A percentile compares a stretch with the other conserved stretches of the same genome.
These are phyloP conservation scores for Torymus auratus DNA, from an alignment of 2,888 invertebrate genomes.

Conservation along the genomic window DNA sequence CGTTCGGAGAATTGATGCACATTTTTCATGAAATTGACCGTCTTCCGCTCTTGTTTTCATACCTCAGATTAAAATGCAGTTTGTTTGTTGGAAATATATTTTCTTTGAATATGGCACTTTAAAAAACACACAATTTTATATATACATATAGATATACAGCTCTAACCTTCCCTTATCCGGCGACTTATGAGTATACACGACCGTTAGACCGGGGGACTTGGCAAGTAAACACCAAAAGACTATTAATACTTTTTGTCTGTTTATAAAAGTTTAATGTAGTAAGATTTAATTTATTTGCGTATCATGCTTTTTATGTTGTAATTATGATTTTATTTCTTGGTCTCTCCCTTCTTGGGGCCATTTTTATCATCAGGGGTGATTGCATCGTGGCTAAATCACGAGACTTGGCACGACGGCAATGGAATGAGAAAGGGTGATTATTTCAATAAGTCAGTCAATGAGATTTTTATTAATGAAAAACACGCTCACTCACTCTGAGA, in stretches of 20 bases:
- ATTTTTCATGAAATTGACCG: constrained; percentile 66
- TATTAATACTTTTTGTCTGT: constrained; percentile 33
- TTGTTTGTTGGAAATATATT: constrained; percentile 55
- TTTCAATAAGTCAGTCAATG: constrained; percentile 29
- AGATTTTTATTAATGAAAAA: constrained; percentile 21
- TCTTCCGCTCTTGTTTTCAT: constrained; percentile 47
- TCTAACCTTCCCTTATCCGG: constrained; percentile 36
- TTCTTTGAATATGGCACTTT: constrained; percentile 56
- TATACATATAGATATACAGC: constrained; percentile 34
- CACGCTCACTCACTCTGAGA: constrained; percentile 16
- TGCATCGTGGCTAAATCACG: constrained; percentile 51
- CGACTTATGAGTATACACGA: constrained; percentile 20
- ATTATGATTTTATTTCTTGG: constrained; percentile 51
- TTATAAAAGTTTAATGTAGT: constrained; percentile 32
- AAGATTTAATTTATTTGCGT: background rate
- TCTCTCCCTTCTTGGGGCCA: constrained; percentile 17
- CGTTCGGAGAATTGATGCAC: constrained; percentile 65
- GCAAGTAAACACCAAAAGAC: constrained; percentile 39
- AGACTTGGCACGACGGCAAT: constrained; percentile 50
- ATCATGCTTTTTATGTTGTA: constrained; percentile 53
- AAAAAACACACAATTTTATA: constrained; percentile 20
- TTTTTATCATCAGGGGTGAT: constrained; percentile 43
- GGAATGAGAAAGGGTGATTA: constrained; percentile 48
- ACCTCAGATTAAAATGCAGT: constrained; percentile 23
- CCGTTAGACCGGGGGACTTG: constrained; percentile 20